Evolutionary conservation across 2,888 invertebrate genomes (phyloP).

Genomic region (Ormyrus labotus): DNA sequence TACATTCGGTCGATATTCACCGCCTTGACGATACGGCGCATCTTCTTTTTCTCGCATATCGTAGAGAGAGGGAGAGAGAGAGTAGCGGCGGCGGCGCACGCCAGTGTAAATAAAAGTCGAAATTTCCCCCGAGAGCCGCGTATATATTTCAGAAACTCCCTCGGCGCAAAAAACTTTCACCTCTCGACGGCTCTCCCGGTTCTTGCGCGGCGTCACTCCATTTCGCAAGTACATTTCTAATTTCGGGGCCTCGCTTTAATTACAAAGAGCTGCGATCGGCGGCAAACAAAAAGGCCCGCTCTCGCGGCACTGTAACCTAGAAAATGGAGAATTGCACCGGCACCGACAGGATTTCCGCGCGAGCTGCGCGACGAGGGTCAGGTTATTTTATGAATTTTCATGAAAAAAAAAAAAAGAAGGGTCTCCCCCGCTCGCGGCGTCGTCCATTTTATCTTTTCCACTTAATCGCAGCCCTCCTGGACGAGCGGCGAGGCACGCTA

Average conservation of each 20-base stretch:
- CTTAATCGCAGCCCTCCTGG: constrained; percentile 3
- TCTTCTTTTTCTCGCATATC: constrained; percentile 15
- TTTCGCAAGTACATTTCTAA: no score
- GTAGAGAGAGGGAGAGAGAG: background rate
- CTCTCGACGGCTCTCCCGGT: constrained; percentile 59
- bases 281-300: no score
- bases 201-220: constrained; percentile 50
- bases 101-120: constrained; percentile 63
- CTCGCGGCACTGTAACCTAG: no score
- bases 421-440: background rate
- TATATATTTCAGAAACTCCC: constrained; percentile 61
- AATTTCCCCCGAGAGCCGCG: constrained; percentile 68
- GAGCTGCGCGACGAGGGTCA: background rate
- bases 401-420: background rate
- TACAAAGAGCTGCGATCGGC: no score
- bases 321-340: no score
- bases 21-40: constrained; percentile 34
- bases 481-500: background rate
- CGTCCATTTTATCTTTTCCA: constrained; percentile 14
- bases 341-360: no score
- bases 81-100: background rate
- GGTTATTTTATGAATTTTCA: background rate
- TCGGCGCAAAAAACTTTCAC: constrained; percentile 59
- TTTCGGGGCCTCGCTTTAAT: no score
- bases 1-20: constrained; percentile 44